Evolutionary conservation across 2,888 invertebrate genomes (phyloP), one percentile per base, ranked within the genome.

Genomic region (Suillia variegata): DNA sequence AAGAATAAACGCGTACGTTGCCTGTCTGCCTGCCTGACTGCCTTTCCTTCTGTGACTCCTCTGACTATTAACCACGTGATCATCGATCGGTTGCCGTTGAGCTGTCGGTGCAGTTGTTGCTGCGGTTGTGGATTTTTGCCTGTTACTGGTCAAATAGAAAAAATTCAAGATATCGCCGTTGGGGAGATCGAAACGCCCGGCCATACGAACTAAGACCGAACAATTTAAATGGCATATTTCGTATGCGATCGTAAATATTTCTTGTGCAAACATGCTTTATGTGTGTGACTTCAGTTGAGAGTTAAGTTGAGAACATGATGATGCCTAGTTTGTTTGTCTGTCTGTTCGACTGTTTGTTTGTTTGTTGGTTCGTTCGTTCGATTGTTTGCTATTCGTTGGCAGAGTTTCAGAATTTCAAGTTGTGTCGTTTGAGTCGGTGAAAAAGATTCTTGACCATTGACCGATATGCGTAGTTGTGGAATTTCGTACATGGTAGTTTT

Each of bases 241-340:
- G 54, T 49, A 51, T 53, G 26, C 47, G 62, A 68, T 67, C 70
- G 63, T 66, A 74, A 70, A 70, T 74, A 70, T 74, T 69, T 68
- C 63, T 62, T 72, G 68, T 73, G 73, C 71, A 73, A 71, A 74
- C 69, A 72, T 62, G 18, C 20, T 50, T 31, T 34, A 18, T 31
- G 18, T n/a, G n/a, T 56, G 47, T 48, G 48, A 38, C 38, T 38
- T 38, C 4, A n/a, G 38, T n/a, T n/a, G 4, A 38, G 38, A n/a
- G n/a, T n/a, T n/a, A n/a, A n/a, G n/a, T n/a, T n/a, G n/a, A n/a
- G 4, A 6, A 38, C n/a, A n/a, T n/a, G n/a, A n/a, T n/a, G n/a
- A n/a, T n/a, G n/a, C n/a, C n/a, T n/a, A n/a, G n/a, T n/a, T n/a
- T 38, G 4, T 38, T 38, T n/a, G 38, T n/a, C n/a, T 6, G 38